Evolutionary conservation across 2,113 vertebrate species (phyloP), one percentile per base, ranked within the genome.

Genomic region (Epinephelus lanceolatus): DNA sequence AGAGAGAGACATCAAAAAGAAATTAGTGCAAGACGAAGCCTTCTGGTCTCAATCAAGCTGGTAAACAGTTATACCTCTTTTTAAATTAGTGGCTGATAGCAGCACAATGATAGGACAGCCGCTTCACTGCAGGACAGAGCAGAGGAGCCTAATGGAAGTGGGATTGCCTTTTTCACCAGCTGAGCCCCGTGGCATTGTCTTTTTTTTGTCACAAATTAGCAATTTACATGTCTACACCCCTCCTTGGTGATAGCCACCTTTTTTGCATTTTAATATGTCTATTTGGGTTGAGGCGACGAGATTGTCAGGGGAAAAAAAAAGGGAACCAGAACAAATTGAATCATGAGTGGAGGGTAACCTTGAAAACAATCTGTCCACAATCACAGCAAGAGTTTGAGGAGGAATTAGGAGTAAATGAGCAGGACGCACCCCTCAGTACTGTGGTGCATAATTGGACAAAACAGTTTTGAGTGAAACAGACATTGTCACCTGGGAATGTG

Each of bases 51-150:
- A 88, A 92, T 92, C 92, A 89, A 77, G 82, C 73, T 81, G 52
- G 89, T 94, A 94, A 94, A 93, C 89, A 88, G 81, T 62, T 73
- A 90, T 79, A 90, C 87, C 87, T 87, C 69, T 80, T 89, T 91
- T 92, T 85, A 91, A 93, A 95, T 94, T 72, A 92, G 80, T 83
- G 77, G 75, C 92, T 93, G 93, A 93, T 92, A 90, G 88, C 69
- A 81, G 76, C 86, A 87, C 89, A 89, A 83, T 83, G 80, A 88
- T 84, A 88, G 84, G 84, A 89, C 65, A 79, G 71, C 51, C 83
- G 68, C 89, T 85, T 91, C 85, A 81, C 77, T 62, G 63, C 84
- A 86, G 80, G 37, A 82, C 70, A 85, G 83, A 42, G 45, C 59
- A 90, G 86, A 78, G 90, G 42, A 49, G 67, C 74, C 80, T 94